Conservation (phyloP, 2,113 vertebrate species). For the Hydrochoerus hydrochaeris region DNA sequence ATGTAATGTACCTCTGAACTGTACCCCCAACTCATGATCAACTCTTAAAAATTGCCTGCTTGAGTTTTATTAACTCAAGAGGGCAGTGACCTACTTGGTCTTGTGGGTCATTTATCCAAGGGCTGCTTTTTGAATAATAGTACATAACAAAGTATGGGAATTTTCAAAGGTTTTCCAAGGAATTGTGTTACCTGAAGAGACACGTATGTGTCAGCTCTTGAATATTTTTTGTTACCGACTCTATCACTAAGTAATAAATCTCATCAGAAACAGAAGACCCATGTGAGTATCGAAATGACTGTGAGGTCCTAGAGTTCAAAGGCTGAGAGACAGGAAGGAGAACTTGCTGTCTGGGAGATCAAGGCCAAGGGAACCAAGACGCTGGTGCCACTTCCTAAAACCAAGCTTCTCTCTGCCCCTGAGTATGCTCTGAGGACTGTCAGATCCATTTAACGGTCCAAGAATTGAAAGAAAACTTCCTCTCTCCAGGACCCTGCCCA, state of each 20-base stretch:
- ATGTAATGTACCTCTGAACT: neutral
- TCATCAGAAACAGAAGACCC: neutral
- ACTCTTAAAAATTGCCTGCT: neutral
- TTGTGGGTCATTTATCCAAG: neutral
- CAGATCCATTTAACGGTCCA: neutral
- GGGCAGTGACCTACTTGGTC: neutral
- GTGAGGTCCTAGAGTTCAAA: neutral
- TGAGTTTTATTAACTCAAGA: neutral
- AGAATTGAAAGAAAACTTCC: neutral
- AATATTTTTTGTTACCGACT: neutral
- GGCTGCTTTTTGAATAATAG: neutral
- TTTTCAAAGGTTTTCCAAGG: neutral
- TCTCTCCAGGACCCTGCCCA: neutral
- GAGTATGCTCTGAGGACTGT: neutral
- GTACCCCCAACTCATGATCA: neutral
- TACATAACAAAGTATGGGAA: neutral
- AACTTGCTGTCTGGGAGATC: neutral
- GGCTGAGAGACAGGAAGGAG: neutral
- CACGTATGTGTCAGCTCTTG: neutral
- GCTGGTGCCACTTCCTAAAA: rapidly evolving
- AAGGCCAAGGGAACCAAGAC: neutral
- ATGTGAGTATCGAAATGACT: neutral
- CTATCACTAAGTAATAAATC: neutral
- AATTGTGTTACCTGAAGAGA: neutral
- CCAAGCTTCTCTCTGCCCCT: neutral